Percentiles rank a stretch among this genome's conserved stretches.
Evolutionary conservation across 1,140 invertebrate species (phyloP).

Genomic region (Brachionus angularis): DNA sequence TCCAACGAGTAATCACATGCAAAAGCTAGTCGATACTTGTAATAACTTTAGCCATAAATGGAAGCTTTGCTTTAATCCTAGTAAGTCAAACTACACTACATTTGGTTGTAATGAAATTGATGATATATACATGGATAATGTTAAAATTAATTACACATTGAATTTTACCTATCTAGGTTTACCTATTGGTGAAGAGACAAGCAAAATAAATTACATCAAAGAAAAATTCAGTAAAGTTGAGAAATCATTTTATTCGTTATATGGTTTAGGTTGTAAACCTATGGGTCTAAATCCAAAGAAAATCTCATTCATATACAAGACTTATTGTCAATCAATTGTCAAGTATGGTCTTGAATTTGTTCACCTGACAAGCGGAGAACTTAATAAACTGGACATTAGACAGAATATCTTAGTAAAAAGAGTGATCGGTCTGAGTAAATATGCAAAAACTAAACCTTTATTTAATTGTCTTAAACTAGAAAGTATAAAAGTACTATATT

Average conservation of each 20-base stretch:
- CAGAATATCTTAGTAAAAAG: constrained; percentile 1
- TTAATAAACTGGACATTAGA: not conserved
- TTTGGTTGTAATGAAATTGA: not conserved
- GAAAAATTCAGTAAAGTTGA: not conserved
- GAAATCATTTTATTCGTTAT: not conserved
- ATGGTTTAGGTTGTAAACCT: not conserved
- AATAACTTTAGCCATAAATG: not conserved
- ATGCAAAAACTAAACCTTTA: too few species aligned
- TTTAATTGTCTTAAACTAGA: not conserved
- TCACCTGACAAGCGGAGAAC: not conserved
- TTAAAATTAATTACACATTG: not conserved
- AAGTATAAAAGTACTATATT: not conserved
- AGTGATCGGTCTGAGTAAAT: too few species aligned
- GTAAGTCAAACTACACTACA: not conserved
- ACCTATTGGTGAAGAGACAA: not conserved
- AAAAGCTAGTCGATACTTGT: not conserved
- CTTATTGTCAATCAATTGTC: not conserved
- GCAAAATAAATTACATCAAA: not conserved
- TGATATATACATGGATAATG: not conserved
- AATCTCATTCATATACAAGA: not conserved
- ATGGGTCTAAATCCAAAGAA: not conserved
- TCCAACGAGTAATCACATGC: not conserved
- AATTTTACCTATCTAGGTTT: not conserved
- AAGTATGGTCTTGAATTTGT: not conserved
- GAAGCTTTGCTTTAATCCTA: not conserved